These are phyloP conservation scores for Microplitis manilae DNA, from an alignment of 2,888 invertebrate species.

Conservation along the genomic window DNA sequence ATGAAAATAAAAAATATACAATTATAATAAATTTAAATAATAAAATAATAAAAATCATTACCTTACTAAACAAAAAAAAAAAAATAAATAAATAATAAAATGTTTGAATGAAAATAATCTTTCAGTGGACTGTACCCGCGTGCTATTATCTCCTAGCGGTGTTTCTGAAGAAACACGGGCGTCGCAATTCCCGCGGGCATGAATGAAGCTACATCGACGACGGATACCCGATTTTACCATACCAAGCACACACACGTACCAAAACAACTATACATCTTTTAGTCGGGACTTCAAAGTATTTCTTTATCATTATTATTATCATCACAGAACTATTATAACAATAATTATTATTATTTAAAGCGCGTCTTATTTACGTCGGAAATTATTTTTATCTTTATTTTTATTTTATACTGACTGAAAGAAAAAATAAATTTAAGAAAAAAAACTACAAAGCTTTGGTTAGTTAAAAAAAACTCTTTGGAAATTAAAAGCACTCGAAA, in stretches of 20 bases:
- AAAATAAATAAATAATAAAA: neutral
- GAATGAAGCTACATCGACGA: conserved; percentile 34
- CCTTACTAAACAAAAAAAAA: neutral
- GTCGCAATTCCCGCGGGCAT: conserved; percentile 55
- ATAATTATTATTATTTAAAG: neutral
- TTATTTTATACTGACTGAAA: neutral
- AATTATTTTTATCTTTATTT: neutral
- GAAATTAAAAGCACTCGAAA: conserved; percentile 1
- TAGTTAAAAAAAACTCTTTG: neutral
- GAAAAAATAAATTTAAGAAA: neutral
- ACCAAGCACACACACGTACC: neutral
- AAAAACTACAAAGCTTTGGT: neutral
- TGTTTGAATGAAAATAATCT: conserved; percentile 13
- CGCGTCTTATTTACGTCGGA: neutral
- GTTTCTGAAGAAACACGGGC: conserved; percentile 67
- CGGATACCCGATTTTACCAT: conserved; percentile 19
- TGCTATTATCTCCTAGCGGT: conserved; percentile 68
- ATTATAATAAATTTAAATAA: neutral
- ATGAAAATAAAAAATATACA: neutral
- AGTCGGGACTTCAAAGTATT: neutral
- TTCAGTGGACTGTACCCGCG: conserved; percentile 58
- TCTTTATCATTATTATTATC: conserved; percentile 19
- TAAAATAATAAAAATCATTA: neutral
- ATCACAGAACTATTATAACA: neutral
- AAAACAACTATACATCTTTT: neutral